Evolutionary conservation across 2,797 vertebrate genomes (phyloP).

Genomic region (Borostomias antarcticus): DNA sequence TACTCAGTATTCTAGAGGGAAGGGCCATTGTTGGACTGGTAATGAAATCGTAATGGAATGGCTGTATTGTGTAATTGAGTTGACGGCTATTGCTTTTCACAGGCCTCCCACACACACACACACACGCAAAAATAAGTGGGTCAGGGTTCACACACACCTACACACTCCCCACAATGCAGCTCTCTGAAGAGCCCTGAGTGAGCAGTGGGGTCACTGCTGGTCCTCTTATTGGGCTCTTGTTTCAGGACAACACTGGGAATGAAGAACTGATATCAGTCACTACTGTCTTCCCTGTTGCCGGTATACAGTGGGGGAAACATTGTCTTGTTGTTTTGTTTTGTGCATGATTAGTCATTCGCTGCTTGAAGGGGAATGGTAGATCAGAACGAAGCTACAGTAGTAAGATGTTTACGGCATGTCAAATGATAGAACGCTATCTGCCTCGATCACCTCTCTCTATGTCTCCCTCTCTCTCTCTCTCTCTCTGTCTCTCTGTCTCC

Average conservation of each 20-base stretch:
- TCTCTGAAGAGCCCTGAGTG: slow-evolving; percentile 30
- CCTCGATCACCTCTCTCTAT: neutral
- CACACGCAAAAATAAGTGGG: slow-evolving; percentile 31
- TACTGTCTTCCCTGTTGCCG: neutral
- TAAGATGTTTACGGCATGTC: neutral
- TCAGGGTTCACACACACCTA: slow-evolving; percentile 43
- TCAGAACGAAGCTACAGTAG: neutral
- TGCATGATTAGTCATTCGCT: neutral
- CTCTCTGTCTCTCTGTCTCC: neutral
- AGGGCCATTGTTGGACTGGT: slow-evolving; percentile 33
- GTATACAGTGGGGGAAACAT: no score
- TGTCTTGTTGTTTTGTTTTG: slow-evolving; percentile 12
- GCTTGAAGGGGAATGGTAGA: neutral
- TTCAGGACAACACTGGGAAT: slow-evolving; percentile 22
- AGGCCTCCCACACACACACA: slow-evolving; percentile 40
- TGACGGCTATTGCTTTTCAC: slow-evolving; percentile 45
- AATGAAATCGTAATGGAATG: slow-evolving; percentile 45
- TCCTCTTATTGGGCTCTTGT: slow-evolving; percentile 24
- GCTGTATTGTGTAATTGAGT: slow-evolving; percentile 47
- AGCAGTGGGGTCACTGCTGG: neutral
- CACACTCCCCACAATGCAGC: slow-evolving; percentile 27
- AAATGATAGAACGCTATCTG: neutral
- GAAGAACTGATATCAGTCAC: neutral
- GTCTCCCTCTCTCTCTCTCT: neutral
- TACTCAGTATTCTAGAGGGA: slow-evolving; percentile 34